Conservation (phyloP, 2,113 vertebrate species). For the Gobiocypris rarus region DNA sequence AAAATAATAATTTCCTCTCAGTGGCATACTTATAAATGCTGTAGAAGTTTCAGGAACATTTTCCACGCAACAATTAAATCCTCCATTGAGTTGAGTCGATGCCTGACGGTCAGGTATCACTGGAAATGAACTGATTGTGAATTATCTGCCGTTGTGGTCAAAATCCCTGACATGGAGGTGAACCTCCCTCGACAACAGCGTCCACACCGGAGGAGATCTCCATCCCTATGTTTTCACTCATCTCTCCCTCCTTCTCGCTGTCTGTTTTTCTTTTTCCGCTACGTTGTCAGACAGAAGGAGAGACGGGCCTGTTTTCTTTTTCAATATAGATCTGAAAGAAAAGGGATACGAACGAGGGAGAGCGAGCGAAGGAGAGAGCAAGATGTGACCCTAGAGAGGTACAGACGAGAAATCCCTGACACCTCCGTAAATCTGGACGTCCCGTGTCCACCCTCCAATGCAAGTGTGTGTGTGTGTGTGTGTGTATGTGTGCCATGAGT, state of each 20-base stretch:
- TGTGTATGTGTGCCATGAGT: constrained; percentile 35
- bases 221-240: constrained; percentile 54
- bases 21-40: background rate
- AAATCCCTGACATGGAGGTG: constrained; percentile 19
- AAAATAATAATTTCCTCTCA: background rate
- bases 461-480: constrained; percentile 42
- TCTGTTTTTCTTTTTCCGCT: constrained; percentile 54
- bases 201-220: constrained; percentile 42
- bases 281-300: constrained; percentile 52
- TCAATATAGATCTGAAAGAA: constrained; percentile 46
- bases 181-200: constrained; percentile 59
- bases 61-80: constrained; percentile 33
- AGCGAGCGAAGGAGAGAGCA: background rate
- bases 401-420: constrained; percentile 58
- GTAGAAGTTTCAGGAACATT: constrained; percentile 27
- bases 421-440: constrained; percentile 60
- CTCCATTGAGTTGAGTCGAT: constrained; percentile 30
- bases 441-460: constrained; percentile 38
- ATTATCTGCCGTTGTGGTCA: constrained; percentile 25
- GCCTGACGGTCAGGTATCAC: constrained; percentile 39
- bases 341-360: constrained; percentile 14
- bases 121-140: constrained; percentile 28
- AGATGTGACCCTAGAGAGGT: constrained; percentile 51
- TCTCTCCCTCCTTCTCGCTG: constrained; percentile 29
- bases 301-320: constrained; percentile 56